Evolutionary conservation across 2,888 invertebrate species (phyloP), one percentile per base, ranked within the genome.

Genomic region (Dynastes maya): DNA sequence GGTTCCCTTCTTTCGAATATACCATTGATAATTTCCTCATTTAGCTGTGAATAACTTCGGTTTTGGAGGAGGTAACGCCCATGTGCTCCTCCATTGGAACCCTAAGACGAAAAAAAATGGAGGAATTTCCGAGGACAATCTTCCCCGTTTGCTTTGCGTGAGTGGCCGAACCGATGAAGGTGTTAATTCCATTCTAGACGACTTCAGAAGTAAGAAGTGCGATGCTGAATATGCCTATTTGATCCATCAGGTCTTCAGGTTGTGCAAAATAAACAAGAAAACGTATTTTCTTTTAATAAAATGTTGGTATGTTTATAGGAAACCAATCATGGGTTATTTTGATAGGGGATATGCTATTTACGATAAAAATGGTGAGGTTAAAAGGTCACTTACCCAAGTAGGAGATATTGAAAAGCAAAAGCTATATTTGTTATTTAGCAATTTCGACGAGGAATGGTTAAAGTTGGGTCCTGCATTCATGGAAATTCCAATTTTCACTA

Each of bases 21-120:
- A 11, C 2, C 29, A 8, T 29, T 0, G 55, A 45, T 1, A 16
- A 63, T 78, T 71, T 45, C 9, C 29, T 2, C n/a, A n/a, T 27
- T 6, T n/a, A 77, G 76, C 29, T 16, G 45, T 97, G 32, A 98
- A 96, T 89, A 96, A 96, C 2, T 98, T 97, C 86, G 97, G 97
- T 0, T 98, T 97, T 86, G 97, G 97, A 49, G 97, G 97, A 0
- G 94, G 94, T 8, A 96, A 96, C 85, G 94, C 94, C 58, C 95
- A 95, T 84, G 90, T 92, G 32, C 86, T 95, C 63, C 86, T 95
- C 6, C 91, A 91, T 85, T 92, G 93, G 64, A 88, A 92, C 77
- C 90, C 78, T 70, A 72, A 37, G 45, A 95, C 84, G 49, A 94
- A 93, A 89, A 88, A 91, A 0, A 94, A 94, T 85, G 89, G 90